Percentiles rank a stretch among this genome's conserved stretches.
Conservation (phyloP, 2,113 vertebrate species). For the Anarrhichthys ocellatus region DNA sequence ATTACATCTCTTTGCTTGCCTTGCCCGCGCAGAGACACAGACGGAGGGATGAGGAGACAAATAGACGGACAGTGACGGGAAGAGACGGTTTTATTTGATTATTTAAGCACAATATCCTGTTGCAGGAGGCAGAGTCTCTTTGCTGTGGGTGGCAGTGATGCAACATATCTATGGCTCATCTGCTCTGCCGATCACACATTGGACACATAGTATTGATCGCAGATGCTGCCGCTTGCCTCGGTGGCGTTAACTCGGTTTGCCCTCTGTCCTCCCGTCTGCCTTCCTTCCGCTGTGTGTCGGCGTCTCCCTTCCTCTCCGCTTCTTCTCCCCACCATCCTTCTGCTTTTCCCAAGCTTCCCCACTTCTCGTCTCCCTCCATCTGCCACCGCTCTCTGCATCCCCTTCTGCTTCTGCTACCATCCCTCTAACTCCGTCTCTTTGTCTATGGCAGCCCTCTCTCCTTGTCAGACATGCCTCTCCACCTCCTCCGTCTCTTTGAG, state of each 20-base stretch:
- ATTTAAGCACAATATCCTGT: conserved; percentile 73
- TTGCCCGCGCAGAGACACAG: conserved; percentile 44
- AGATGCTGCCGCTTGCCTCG: conserved; percentile 71
- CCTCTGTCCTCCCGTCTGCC: conserved; percentile 66
- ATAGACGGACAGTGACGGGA: conserved; percentile 21
- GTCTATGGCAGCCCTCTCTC: conserved; percentile 46
- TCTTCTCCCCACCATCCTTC: conserved; percentile 54
- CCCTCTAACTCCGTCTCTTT: conserved; percentile 53
- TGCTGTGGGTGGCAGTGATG: conserved; percentile 49
- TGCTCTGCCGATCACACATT: conserved; percentile 41
- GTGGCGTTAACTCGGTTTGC: conserved; percentile 63
- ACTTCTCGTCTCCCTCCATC: conserved; percentile 79
- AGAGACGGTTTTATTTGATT: conserved; percentile 47
- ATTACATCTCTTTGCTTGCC: conserved; percentile 80
- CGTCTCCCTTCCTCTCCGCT: conserved; percentile 52
- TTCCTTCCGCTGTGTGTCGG: conserved; percentile 45
- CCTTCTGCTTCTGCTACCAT: conserved; percentile 72
- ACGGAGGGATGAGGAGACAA: conserved; percentile 11
- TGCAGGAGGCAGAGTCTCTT: conserved; percentile 23
- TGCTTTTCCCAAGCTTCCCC: conserved; percentile 61
- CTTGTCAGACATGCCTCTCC: conserved; percentile 38
- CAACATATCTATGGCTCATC: conserved; percentile 34
- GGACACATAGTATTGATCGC: conserved; percentile 76
- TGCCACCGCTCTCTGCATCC: conserved; percentile 66
- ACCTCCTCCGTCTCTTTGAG: conserved; percentile 49